phyloP scores from a whole-genome alignment of 2,113 vertebrate genomes.

The Tragelaphus strepsiceros region DNA sequence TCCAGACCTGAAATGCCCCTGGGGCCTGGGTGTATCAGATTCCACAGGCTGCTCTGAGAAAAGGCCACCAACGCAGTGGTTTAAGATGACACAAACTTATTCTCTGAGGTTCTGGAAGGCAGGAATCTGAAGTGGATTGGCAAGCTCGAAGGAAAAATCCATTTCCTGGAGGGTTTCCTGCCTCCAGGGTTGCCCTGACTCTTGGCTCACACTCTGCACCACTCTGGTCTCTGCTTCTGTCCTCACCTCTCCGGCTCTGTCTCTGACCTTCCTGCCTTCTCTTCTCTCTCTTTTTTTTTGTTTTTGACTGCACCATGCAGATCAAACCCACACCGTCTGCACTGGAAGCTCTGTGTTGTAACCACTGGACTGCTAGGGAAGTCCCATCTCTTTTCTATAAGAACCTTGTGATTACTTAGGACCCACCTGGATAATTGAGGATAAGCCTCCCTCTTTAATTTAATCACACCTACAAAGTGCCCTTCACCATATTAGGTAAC shows the following conservation, averaged over 20 bases:
- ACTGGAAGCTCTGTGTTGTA: accelerated
- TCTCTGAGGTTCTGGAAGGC: background rate
- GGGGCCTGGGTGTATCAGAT: background rate
- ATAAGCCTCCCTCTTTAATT: background rate
- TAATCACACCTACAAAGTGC: background rate
- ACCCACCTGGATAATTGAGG: no score
- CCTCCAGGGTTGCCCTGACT: background rate
- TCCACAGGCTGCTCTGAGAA: background rate
- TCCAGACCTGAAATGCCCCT: background rate
- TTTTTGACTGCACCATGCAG: background rate
- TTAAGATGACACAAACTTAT: background rate
- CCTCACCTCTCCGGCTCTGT: background rate
- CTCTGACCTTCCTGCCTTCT: background rate
- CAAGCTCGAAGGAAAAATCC: background rate
- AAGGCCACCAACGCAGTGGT: background rate
- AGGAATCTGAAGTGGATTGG: background rate
- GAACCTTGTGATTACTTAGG: background rate
- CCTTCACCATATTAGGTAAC: background rate
- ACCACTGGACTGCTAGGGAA: background rate
- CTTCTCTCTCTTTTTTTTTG: background rate
- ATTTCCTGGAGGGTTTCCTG: background rate
- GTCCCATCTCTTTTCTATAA: background rate
- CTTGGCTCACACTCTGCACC: background rate
- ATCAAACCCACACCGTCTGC: accelerated
- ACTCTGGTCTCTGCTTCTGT: background rate